These are phyloP conservation scores for Hedya salicella DNA, from an alignment of 2,888 invertebrate genomes.

Conservation along the genomic window DNA sequence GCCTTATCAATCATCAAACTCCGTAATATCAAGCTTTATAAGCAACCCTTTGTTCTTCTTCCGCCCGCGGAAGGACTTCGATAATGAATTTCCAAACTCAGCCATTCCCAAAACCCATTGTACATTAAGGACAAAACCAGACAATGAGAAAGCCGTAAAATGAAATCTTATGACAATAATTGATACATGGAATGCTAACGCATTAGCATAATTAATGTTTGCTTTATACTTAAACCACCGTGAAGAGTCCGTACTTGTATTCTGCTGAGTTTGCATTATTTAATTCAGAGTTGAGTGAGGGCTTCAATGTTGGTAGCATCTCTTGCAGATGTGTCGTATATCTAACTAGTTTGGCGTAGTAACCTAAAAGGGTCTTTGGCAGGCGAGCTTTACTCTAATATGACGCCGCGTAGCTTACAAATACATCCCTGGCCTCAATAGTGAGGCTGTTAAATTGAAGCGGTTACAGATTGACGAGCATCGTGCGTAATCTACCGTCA, in stretches of 20 bases:
- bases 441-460: no score
- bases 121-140: slow-evolving; percentile 12
- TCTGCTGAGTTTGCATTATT: not conserved
- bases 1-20: slow-evolving; percentile 16
- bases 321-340: no score
- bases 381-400: no score
- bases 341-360: no score
- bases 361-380: no score
- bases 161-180: not conserved
- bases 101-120: slow-evolving; percentile 10
- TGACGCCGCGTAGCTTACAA: no score
- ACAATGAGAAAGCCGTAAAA: slow-evolving; percentile 4
- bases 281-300: no score
- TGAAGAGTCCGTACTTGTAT: not conserved
- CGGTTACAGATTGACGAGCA: no score
- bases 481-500: no score
- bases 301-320: no score
- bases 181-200: not conserved
- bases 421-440: no score
- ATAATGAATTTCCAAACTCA: slow-evolving; percentile 25
- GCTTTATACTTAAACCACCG: not conserved
- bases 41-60: slow-evolving; percentile 18
- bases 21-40: slow-evolving; percentile 9
- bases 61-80: not conserved
- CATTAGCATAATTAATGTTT: not conserved